Evolutionary conservation across 1,140 invertebrate genomes (phyloP).

Genomic region (Pissodes strobi): DNA sequence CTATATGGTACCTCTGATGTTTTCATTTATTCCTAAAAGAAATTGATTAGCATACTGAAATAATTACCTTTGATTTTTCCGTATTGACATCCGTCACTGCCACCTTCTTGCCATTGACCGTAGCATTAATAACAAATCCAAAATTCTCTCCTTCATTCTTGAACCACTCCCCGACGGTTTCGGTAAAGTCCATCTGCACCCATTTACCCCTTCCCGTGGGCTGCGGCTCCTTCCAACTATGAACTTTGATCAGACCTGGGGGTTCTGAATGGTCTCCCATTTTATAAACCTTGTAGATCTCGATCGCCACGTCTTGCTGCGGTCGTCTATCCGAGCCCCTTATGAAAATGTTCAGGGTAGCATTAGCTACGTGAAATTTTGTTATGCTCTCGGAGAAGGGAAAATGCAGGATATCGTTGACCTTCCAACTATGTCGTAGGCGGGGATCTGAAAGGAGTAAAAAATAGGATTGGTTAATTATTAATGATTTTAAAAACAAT

Average conservation of each 20-base stretch:
- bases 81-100: constrained; percentile 43
- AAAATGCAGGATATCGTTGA: constrained; percentile 58
- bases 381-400: constrained; percentile 59
- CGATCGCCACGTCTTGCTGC: constrained; percentile 39
- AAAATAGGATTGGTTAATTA: too few species aligned
- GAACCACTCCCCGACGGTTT: constrained; percentile 77
- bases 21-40: too few species aligned
- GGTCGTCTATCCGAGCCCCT: constrained; percentile 45
- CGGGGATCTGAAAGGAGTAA: constrained; percentile 58
- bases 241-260: constrained; percentile 38
- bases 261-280: constrained; percentile 40
- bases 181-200: constrained; percentile 75
- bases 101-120: constrained; percentile 54
- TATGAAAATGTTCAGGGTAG: constrained; percentile 59
- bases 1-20: too few species aligned
- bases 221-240: constrained; percentile 42
- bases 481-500: too few species aligned
- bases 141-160: constrained; percentile 71
- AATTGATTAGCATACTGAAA: too few species aligned
- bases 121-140: constrained; percentile 74
- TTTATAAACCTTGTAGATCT: constrained; percentile 51
- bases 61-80: constrained; percentile 44
- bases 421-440: constrained; percentile 52
- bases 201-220: constrained; percentile 64
- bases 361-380: constrained; percentile 57